Evolutionary conservation across 2,797 vertebrate species (phyloP).

Genomic region (Cynodonichthys magdalenae): DNA sequence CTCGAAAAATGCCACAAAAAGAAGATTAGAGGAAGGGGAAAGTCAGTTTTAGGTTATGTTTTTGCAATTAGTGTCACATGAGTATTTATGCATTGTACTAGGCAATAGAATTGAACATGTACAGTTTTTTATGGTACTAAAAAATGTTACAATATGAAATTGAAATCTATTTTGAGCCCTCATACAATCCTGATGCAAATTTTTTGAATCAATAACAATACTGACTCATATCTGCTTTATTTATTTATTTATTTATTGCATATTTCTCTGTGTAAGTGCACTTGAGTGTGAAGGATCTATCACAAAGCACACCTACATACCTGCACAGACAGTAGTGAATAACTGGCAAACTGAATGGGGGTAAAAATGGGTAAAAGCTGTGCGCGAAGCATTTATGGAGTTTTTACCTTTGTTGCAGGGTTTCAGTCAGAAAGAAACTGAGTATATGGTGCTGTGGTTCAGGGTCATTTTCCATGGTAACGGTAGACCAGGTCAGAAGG

Average conservation of each 20-base stretch:
- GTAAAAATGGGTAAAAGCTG: conserved; percentile 5
- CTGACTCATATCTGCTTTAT: neutral
- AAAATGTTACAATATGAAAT: neutral
- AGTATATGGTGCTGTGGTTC: conserved; percentile 56
- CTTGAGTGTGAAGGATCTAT: neutral
- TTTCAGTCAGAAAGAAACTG: conserved; percentile 41
- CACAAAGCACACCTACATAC: neutral
- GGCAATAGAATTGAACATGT: neutral
- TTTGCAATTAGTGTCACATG: neutral
- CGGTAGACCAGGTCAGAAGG: conserved; percentile 67
- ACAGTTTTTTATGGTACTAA: neutral
- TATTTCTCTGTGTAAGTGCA: neutral
- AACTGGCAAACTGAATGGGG: neutral
- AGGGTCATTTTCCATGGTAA: conserved; percentile 78
- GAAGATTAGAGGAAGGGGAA: conserved; percentile 17
- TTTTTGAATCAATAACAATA: neutral
- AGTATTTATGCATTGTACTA: neutral
- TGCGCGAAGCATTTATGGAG: conserved; percentile 16
- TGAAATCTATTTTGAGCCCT: neutral
- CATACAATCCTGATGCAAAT: neutral
- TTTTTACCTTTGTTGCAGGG: conserved; percentile 32
- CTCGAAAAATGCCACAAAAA: conserved; percentile 12
- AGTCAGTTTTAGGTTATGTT: conserved; percentile 4
- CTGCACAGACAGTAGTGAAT: conserved; percentile 1
- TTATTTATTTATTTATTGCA: too few relatives aligned